phyloP scores from a whole-genome alignment of 2,113 vertebrate species.

The Callospermophilus lateralis region DNA sequence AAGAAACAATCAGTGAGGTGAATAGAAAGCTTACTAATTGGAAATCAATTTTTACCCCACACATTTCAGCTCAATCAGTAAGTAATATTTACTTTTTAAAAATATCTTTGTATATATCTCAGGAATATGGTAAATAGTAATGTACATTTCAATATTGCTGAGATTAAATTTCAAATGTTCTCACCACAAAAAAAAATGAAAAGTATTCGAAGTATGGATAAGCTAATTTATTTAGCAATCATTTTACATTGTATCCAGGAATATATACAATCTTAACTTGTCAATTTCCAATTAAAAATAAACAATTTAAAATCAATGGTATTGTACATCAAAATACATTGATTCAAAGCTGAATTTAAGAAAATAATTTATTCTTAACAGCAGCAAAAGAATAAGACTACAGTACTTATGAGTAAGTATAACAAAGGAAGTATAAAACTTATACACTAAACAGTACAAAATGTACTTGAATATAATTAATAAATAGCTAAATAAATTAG shows the following conservation, averaged over 20 bases:
- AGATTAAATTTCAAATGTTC: not conserved
- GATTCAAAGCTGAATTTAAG: not conserved
- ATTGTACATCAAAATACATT: no score
- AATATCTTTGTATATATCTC: no score
- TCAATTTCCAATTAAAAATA: not conserved
- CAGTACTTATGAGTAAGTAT: no score
- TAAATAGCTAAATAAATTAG: not conserved
- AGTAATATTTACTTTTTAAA: no score
- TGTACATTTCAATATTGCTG: not conserved
- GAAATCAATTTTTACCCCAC: no score
- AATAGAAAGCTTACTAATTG: no score
- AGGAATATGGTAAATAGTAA: not conserved
- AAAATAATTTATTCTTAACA: not conserved
- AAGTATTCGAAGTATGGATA: not conserved
- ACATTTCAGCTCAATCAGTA: no score
- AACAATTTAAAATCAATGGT: no score
- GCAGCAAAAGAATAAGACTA: not conserved
- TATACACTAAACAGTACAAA: not conserved
- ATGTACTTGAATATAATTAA: not conserved
- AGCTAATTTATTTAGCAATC: not conserved
- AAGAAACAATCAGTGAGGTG: no score
- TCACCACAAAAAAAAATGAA: not conserved
- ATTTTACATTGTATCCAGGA: not conserved
- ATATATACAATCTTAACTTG: no score
- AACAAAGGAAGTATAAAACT: not conserved